Evolutionary conservation across 2,113 vertebrate species (phyloP), one percentile per base, ranked within the genome.

Genomic region (Crotalus tigris): DNA sequence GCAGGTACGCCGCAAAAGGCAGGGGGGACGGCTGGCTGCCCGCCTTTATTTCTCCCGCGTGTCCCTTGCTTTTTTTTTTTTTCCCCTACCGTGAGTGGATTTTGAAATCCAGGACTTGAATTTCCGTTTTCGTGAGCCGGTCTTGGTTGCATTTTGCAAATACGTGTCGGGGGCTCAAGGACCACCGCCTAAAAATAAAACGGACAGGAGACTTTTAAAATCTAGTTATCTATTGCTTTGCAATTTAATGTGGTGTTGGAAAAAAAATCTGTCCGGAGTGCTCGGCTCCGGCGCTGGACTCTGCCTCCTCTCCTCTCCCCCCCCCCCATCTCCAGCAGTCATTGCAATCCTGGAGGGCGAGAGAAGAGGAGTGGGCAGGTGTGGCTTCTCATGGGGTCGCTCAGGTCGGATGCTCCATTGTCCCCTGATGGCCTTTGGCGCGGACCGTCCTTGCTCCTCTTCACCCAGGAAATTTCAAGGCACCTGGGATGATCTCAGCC

Each of bases 1-100:
- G 61, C 95, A 97, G 96, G 96, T 97, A 96, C 44, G 92, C 21
- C 64, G 17, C 3, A 3, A 7, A 23, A 55, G 51, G 4, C 3
- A 58, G 5, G 49, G 49, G 46, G 0, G 49, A 12, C 0, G 5
- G 6, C n/a, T 26, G 5, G 3, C 15, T 17, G 29, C 53, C 3
- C 13, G n/a, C 15, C 15, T 44, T n/a, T 69, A 24, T 57, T 33
- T 46, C 24, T 12, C 13, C 0, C 39, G 19, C 5, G 49, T 51
- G 17, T 39, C 7, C 69, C 7, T 81, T 81, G 75, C 33, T 39
- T 85, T 17, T 55, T 39, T 39, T 85, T 17, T 12, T 55, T 23
- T 58, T 13, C 10, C 9, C 15, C 6, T 13, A 5, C 39, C 4
- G 11, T 17, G 58, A 1, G 75, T 81, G 75, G 33, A 44, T 81